Conservation (phyloP, 2,888 invertebrate species). For the Tipula lateralis region DNA sequence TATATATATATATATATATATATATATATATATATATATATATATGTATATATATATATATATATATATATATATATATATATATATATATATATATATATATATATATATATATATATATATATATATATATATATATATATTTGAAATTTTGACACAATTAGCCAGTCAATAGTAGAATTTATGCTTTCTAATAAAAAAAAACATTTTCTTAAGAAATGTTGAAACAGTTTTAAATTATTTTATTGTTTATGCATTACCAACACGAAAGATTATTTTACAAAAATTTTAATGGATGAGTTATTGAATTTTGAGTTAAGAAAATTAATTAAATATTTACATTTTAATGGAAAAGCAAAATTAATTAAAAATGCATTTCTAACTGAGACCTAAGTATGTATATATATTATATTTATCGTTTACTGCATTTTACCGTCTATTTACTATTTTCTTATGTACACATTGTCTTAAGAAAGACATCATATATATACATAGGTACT, state of each 20-base stretch:
- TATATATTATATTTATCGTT: too few relatives aligned
- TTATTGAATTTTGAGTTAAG: neutral
- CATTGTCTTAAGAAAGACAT: neutral
- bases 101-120: too few relatives aligned
- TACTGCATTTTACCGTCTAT: neutral
- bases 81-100: too few relatives aligned
- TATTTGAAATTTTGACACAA: neutral
- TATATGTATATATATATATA: too few relatives aligned
- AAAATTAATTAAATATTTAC: neutral
- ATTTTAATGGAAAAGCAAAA: neutral
- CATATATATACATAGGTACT: neutral
- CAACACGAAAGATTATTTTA: neutral
- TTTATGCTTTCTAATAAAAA: conserved; percentile 13
- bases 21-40: too few relatives aligned
- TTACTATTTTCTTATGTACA: neutral
- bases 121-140: neutral
- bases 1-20: too few relatives aligned
- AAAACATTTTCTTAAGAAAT: neutral
- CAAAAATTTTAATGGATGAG: conserved; percentile 5
- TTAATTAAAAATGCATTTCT: neutral
- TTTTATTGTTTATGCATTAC: conserved; percentile 4
- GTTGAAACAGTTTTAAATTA: neutral
- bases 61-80: too few relatives aligned
- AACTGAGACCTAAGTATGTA: too few relatives aligned
- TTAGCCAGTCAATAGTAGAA: neutral